phyloP scores from a whole-genome alignment of 1,140 invertebrate genomes.

The Gryon sp. region DNA sequence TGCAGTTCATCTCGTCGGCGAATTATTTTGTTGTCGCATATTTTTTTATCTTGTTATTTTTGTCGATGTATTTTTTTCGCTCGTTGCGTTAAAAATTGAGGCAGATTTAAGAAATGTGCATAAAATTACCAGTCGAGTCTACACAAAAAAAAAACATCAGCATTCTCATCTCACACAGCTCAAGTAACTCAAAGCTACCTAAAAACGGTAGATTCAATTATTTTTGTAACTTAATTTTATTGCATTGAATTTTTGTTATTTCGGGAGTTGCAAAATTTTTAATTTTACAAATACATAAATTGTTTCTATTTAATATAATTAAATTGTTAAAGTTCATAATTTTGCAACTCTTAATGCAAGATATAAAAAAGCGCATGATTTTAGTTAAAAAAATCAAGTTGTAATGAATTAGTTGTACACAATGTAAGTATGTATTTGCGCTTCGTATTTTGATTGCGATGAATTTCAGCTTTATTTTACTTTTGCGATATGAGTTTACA shows the following conservation, averaged over 20 bases:
- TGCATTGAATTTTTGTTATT: slow-evolving; percentile 5
- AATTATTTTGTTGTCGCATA: too few relatives aligned
- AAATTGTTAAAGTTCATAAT: too few relatives aligned
- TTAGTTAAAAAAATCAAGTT: slow-evolving; percentile 20
- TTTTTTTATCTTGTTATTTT: background rate
- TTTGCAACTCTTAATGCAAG: slow-evolving; percentile 18
- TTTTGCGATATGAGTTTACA: background rate
- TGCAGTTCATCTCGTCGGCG: too few relatives aligned
- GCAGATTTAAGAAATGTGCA: background rate
- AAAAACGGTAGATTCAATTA: slow-evolving; percentile 14
- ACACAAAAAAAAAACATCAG: slow-evolving; percentile 28
- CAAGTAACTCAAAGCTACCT: slow-evolving; percentile 17
- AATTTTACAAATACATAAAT: too few relatives aligned
- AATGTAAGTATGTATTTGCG: slow-evolving; percentile 37
- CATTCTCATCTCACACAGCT: slow-evolving; percentile 27
- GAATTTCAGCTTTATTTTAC: slow-evolving; percentile 36
- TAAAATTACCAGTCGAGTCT: slow-evolving; percentile 1
- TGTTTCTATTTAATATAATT: too few relatives aligned
- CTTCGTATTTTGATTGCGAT: slow-evolving; percentile 36
- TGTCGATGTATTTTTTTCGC: background rate
- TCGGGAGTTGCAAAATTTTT: slow-evolving; percentile 22
- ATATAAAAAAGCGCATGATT: slow-evolving; percentile 30
- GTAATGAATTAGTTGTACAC: slow-evolving; percentile 43
- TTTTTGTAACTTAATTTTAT: slow-evolving; percentile 3
- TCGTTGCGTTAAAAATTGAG: background rate